Evolutionary conservation across 2,888 invertebrate genomes (phyloP).

Genomic region (Drosophila leonis): DNA sequence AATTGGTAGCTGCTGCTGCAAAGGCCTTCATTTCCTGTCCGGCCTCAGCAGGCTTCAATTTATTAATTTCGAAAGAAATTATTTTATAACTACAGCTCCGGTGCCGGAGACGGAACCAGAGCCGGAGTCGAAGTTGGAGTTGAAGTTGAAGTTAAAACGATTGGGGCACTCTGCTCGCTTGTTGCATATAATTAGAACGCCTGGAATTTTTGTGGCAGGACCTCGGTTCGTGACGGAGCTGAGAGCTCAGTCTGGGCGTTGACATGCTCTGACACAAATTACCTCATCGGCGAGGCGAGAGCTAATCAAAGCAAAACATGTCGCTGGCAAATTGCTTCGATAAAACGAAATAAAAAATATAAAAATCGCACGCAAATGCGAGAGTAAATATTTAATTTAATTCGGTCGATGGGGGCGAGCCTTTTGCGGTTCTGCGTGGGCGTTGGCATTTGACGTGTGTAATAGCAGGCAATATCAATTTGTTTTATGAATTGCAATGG

Average conservation of each 20-base stretch:
- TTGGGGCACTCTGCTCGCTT: slow-evolving; percentile 42
- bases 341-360: slow-evolving; percentile 37
- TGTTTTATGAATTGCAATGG: slow-evolving; percentile 81
- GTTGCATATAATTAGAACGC: slow-evolving; percentile 73
- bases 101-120: background rate
- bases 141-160: background rate
- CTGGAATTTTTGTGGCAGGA: slow-evolving; percentile 5
- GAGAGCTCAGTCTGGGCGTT: slow-evolving; percentile 33
- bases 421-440: slow-evolving; percentile 54
- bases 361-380: slow-evolving; percentile 76
- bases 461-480: slow-evolving; percentile 81
- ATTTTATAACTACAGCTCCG: slow-evolving; percentile 63
- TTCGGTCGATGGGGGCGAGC: slow-evolving; percentile 49
- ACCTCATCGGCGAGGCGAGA: slow-evolving; percentile 56
- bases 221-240: background rate
- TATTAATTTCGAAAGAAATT: slow-evolving; percentile 79
- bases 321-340: slow-evolving; percentile 66
- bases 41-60: slow-evolving; percentile 68
- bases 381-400: slow-evolving; percentile 81
- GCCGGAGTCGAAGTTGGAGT: slow-evolving; percentile 2
- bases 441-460: slow-evolving; percentile 77
- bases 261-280: slow-evolving; percentile 59
- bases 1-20: slow-evolving; percentile 50
- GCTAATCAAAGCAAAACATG: slow-evolving; percentile 80
- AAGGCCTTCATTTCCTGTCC: slow-evolving; percentile 63